Percentiles rank a stretch among this genome's conserved stretches.
These are phyloP conservation scores for Dryomyza anilis DNA, from an alignment of 2,888 invertebrate genomes.

Conservation along the genomic window DNA sequence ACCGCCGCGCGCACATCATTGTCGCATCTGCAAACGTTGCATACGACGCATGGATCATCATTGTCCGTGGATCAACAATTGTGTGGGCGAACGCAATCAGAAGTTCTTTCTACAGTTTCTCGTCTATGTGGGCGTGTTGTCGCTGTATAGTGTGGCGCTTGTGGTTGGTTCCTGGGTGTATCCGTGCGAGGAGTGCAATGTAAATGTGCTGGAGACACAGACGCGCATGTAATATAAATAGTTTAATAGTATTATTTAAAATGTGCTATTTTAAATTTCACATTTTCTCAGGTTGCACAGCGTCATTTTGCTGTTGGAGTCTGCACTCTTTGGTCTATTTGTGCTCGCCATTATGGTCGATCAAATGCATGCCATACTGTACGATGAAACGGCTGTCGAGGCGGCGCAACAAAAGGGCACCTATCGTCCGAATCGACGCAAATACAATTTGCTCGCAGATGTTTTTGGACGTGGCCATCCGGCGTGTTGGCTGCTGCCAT, in stretches of 20 bases:
- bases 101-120: constrained; percentile 90
- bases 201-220: constrained; percentile 70
- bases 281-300: constrained; percentile 74
- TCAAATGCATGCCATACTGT: constrained; percentile 81
- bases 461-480: constrained; percentile 80
- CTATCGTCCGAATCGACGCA: constrained; percentile 68
- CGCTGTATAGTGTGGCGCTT: constrained; percentile 71
- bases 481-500: constrained; percentile 74
- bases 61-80: constrained; percentile 93
- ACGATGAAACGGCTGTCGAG: constrained; percentile 84
- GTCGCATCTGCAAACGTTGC: constrained; percentile 83
- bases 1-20: constrained; percentile 86
- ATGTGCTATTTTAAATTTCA: neutral
- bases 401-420: constrained; percentile 74
- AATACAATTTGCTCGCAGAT: constrained; percentile 72
- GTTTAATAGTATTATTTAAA: neutral
- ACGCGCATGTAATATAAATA: constrained; percentile 74
- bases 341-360: constrained; percentile 85
- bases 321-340: constrained; percentile 85
- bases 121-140: constrained; percentile 74
- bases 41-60: constrained; percentile 68
- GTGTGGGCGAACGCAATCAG: constrained; percentile 90
- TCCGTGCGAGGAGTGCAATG: constrained; percentile 71
- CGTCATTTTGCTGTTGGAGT: constrained; percentile 79
- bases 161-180: constrained; percentile 75